Evolutionary conservation across 2,113 vertebrate genomes (phyloP), one percentile per base, ranked within the genome.

Genomic region (Myrmecophaga tridactyla): DNA sequence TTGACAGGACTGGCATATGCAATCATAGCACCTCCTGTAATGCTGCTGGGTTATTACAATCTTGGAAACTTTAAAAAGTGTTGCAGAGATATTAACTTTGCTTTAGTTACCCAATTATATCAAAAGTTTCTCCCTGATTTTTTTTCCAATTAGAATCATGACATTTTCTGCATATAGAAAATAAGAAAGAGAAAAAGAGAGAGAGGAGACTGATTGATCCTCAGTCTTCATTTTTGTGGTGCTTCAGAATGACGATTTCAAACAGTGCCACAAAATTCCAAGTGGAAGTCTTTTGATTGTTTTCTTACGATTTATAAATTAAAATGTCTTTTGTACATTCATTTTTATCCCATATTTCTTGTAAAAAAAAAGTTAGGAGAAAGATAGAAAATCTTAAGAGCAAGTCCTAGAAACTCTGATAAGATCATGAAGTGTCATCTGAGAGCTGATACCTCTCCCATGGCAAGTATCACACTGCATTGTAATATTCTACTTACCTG

Each of bases 11-110:
- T 98, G 97, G 94, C 97, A 97, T 97, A 97, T 98, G 96, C 96
- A 98, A 97, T 98, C 98, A 97, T 95, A 94, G 97, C 98, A 97
- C 97, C 98, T 98, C 94, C 97, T 98, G 97, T 98, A 98, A 98
- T 96, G 97, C 97, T 96, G 95, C 97, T 97, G 89, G 95, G 89
- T 94, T 95, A 93, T 97, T 96, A 86, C 29, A 73, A 34, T 90
- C 70, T 70, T 90, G 29, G 84, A 29, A 86, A 96, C 89, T 96
- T 77, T 63, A 58, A 70, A 94, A n/a, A 96, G 36, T 34, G 69
- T 62, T 41, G 80, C 53, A 46, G 58, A 93, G 87, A 53, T 60
- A 65, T 91, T 89, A 90, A 73, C 81, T 90, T 93, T 97, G 65
- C 31, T 76, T 41, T 87, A 31, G 14, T 70, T 85, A 81, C 18